These are phyloP conservation scores for Dendrophyllia cribrosa DNA, from an alignment of 64 coral and sea anemone genomes.

Conservation along the genomic window DNA sequence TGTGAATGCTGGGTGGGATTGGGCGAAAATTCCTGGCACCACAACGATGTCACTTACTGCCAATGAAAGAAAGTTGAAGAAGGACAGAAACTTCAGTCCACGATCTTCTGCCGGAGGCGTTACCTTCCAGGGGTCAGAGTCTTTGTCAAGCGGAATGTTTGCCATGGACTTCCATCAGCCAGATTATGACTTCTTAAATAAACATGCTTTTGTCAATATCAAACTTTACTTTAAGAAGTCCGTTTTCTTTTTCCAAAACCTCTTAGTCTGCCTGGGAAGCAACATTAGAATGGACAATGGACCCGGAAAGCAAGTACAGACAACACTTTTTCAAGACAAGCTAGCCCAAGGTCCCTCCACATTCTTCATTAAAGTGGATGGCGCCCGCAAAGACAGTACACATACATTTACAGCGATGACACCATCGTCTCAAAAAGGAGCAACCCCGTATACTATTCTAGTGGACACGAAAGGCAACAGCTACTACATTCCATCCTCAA, in stretches of 20 bases:
- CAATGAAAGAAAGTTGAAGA: conserved; percentile 24
- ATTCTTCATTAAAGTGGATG: background rate
- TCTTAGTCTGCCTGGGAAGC: conserved; percentile 65
- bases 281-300: conserved; percentile 8
- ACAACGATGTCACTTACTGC: conserved; percentile 56
- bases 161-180: conserved; percentile 81
- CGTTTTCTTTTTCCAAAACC: conserved; percentile 70
- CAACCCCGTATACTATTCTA: background rate
- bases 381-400: background rate
- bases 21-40: conserved; percentile 77
- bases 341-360: background rate
- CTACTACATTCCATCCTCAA: conserved; percentile 31
- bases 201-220: background rate
- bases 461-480: conserved; percentile 22
- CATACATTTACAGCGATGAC: background rate
- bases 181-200: background rate
- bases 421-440: background rate
- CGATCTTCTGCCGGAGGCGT: conserved; percentile 47
- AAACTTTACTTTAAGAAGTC: conserved; percentile 79
- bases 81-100: conserved; percentile 37
- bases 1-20: conserved; percentile 84
- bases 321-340: conserved; percentile 79
- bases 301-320: background rate
- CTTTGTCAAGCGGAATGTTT: conserved; percentile 66
- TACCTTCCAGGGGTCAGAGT: conserved; percentile 16